A percentile compares a stretch with the other conserved stretches of the same genome.
Conservation (phyloP, 2,888 invertebrate genomes). For the Tricholauxania praeusta region DNA sequence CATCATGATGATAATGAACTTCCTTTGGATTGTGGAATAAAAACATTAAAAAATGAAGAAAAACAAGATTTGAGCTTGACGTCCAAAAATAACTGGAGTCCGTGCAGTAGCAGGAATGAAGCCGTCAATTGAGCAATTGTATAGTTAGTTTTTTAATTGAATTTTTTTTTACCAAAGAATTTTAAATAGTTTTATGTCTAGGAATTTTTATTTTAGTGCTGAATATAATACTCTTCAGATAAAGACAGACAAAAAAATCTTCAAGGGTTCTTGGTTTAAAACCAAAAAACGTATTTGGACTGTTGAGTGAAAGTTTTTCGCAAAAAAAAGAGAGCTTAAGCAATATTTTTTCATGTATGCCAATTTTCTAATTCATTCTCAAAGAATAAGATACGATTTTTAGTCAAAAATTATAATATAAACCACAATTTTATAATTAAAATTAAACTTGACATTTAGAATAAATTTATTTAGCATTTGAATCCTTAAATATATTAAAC, state of each 20-base stretch:
- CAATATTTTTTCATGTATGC: too few relatives aligned
- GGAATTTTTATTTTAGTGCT: not conserved
- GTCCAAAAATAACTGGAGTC: not conserved
- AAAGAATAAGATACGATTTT: too few relatives aligned
- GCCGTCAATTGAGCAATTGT: not conserved
- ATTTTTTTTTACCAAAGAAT: not conserved
- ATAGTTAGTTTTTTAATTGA: not conserved
- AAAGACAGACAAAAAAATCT: not conserved
- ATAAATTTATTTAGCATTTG: too few relatives aligned
- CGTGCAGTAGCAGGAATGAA: not conserved
- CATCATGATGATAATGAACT: constrained; percentile 49
- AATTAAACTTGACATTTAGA: too few relatives aligned
- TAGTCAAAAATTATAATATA: too few relatives aligned
- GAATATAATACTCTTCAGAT: constrained; percentile 10
- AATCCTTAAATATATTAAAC: too few relatives aligned
- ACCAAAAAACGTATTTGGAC: too few relatives aligned
- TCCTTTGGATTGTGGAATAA: constrained; percentile 59
- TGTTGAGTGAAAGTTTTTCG: too few relatives aligned
- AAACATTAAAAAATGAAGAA: constrained; percentile 44
- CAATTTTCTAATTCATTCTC: too few relatives aligned
- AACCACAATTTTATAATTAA: too few relatives aligned
- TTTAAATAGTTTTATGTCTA: not conserved
- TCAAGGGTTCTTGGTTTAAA: too few relatives aligned
- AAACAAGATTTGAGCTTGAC: not conserved
- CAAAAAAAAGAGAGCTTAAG: too few relatives aligned